These are phyloP conservation scores for Bombus picipes DNA, from an alignment of 1,140 invertebrate species.

Conservation along the genomic window DNA sequence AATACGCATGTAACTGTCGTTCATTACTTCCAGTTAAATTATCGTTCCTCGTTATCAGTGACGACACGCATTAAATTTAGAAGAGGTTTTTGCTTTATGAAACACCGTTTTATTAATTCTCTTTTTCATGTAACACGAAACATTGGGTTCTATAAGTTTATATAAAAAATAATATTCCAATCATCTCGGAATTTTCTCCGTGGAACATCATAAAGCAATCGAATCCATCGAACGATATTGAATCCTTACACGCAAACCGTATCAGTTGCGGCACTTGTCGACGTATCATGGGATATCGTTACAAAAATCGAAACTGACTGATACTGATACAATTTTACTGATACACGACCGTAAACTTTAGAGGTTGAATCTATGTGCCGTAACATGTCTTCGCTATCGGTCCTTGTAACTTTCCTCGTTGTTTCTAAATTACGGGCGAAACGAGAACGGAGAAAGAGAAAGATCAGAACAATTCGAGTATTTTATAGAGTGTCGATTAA, in stretches of 20 bases:
- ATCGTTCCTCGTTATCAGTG: not conserved
- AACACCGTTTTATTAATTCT: not conserved
- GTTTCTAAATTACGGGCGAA: not conserved
- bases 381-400: not conserved
- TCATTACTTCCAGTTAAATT: not conserved
- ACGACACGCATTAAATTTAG: not conserved
- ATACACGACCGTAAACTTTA: not conserved
- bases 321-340: constrained; percentile 38
- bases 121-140: not conserved
- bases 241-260: constrained; percentile 21
- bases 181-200: not conserved
- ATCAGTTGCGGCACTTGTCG: not conserved
- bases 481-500: not conserved
- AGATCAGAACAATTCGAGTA: not conserved
- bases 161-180: not conserved
- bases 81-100: not conserved
- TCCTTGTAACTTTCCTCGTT: not conserved
- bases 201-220: not conserved
- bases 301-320: constrained; percentile 25
- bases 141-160: not conserved
- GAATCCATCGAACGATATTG: not conserved
- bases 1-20: not conserved
- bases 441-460: not conserved
- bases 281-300: constrained; percentile 3
- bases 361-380: not conserved